Base-by-base conservation (phyloP, 1,140 invertebrate genomes). In the Harlomillsia oculata region DNA sequence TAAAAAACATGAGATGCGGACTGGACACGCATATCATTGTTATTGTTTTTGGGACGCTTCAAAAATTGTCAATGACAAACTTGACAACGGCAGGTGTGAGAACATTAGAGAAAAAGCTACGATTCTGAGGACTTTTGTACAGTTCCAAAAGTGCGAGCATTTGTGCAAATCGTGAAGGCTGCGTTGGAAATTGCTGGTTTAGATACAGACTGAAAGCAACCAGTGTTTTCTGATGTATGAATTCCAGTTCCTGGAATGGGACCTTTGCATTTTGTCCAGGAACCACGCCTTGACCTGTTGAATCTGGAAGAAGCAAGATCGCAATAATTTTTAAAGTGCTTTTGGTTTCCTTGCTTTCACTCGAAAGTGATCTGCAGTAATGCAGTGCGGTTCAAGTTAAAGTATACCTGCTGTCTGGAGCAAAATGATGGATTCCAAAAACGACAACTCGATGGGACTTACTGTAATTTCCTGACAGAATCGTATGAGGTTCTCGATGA, bases 391-490 rank as follows among this genome's bases (percentile, higher is more conserved):
- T n/a, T n/a, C n/a, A n/a, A n/a, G n/a, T n/a, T n/a, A n/a, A n/a
- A n/a, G n/a, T n/a, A n/a, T n/a, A n/a, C n/a, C n/a, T n/a, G 66
- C 68, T 64, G 72, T 75, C 50, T 80, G 74, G 56, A 79, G 80
- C 4, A 84, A 69, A 18, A 80, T 68, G 13, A 84, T 69, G 2
- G 78, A 81, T 70, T 84, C 81, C 18, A 85, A 59, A 30, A 80
- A 69, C 21, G 77, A 76, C 2, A 81, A 66, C 58, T 84, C 82
- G 53, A 77, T 66, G 11, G 72, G 66, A 56, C 81, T 76, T 11
- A 78, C 71, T 5, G 72, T 70, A 20, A 82, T 53, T 39, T 75
- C 65, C 54, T 73, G 71, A 71, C 64, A 61, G 58, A 66, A 62
- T 61, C 67, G 70, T 62, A 45, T 30, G 8, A 57, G 2, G 4